These are phyloP conservation scores for Polietes domitor DNA, from an alignment of 2,888 invertebrate species.

Conservation along the genomic window DNA sequence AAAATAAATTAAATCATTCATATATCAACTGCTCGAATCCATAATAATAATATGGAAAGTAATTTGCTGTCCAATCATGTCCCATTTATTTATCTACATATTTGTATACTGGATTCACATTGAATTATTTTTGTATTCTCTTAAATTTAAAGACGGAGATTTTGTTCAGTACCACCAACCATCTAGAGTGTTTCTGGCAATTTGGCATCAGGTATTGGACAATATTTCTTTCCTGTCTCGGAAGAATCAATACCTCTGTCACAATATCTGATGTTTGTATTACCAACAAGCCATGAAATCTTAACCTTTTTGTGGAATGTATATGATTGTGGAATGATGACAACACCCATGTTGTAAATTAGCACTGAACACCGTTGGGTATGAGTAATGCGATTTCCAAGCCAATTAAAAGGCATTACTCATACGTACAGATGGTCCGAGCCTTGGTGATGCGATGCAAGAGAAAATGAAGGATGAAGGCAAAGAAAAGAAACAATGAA, in stretches of 20 bases:
- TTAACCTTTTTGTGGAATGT: background rate
- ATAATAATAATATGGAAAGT: too few species aligned
- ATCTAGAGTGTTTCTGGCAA: background rate
- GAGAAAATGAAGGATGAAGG: background rate
- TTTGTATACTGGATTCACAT: background rate
- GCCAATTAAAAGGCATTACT: slow-evolving; percentile 21
- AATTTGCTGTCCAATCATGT: too few species aligned
- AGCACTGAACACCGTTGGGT: background rate
- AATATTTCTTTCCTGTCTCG: background rate
- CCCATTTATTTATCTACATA: too few species aligned
- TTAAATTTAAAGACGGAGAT: background rate
- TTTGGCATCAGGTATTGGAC: background rate
- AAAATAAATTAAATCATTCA: too few species aligned
- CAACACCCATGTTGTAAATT: background rate
- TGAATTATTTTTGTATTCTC: background rate
- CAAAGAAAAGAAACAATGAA: background rate
- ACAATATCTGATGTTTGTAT: background rate
- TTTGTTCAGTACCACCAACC: background rate
- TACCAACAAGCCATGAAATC: background rate
- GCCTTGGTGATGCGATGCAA: background rate
- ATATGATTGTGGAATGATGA: too few species aligned
- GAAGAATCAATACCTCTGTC: background rate
- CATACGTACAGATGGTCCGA: slow-evolving; percentile 9
- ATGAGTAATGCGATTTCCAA: slow-evolving; percentile 1
- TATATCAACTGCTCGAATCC: too few species aligned